Evolutionary conservation across 2,113 vertebrate genomes (phyloP).

Genomic region (Cryptoleucopteryx plumbea): DNA sequence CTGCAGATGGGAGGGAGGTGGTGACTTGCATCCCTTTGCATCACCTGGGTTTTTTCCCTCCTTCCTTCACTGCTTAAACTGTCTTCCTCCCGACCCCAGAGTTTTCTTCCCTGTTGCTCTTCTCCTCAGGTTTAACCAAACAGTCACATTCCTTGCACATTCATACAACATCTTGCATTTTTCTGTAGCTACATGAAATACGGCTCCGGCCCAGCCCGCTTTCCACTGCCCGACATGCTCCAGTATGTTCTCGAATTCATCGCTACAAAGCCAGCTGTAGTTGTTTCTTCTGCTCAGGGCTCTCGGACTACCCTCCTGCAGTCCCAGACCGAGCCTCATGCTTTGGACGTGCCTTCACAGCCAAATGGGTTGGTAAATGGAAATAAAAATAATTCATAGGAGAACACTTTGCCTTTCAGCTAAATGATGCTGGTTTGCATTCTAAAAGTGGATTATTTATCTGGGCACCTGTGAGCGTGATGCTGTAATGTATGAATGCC

Average conservation of each 20-base stretch:
- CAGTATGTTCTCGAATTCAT: conserved; percentile 93
- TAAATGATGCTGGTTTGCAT: not conserved
- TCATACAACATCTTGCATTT: not conserved
- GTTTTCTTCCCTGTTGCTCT: not conserved
- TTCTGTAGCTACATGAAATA: conserved; percentile 86
- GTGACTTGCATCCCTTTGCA: fast-evolving
- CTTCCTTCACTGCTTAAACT: not conserved
- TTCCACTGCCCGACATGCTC: conserved; percentile 90
- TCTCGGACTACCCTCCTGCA: not conserved
- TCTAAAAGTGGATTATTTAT: not conserved
- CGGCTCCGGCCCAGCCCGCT: conserved; percentile 85
- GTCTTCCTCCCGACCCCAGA: fast-evolving
- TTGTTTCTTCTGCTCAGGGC: conserved; percentile 44
- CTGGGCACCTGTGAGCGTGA: fast-evolving
- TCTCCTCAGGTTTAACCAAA: not conserved
- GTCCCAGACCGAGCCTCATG: not conserved
- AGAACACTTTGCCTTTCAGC: not conserved
- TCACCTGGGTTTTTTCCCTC: not conserved
- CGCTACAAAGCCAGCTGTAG: conserved; percentile 74
- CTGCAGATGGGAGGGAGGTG: not conserved
- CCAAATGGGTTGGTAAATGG: conserved; percentile 25
- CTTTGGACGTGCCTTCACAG: not conserved
- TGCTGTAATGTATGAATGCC: not conserved
- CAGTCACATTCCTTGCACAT: not conserved
- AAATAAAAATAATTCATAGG: fast-evolving